Conservation (phyloP, 2,113 vertebrate species). For the Myrmecobius fasciatus region DNA sequence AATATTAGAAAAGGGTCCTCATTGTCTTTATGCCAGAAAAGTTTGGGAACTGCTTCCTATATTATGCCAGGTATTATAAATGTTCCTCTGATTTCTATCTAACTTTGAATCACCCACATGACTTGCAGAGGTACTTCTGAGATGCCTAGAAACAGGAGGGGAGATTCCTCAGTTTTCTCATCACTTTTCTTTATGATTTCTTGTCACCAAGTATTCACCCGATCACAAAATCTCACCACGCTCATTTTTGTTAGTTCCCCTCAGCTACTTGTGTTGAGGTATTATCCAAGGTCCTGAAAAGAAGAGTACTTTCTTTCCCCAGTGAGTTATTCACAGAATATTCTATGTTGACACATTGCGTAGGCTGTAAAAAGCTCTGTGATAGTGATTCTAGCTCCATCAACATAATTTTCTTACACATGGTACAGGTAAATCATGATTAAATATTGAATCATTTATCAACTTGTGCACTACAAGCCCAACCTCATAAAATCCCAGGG, state of each 20-base stretch:
- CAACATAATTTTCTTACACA: constrained; percentile 82
- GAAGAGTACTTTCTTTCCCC: constrained; percentile 76
- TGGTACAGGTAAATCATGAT: constrained; percentile 82
- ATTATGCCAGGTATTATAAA: background rate
- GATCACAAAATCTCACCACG: constrained; percentile 29
- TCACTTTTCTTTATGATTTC: constrained; percentile 24
- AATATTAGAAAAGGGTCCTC: background rate
- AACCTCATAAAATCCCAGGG: constrained; percentile 65
- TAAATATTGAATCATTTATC: constrained; percentile 84
- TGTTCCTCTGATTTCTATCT: constrained; percentile 14
- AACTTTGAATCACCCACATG: constrained; percentile 15
- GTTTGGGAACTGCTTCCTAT: background rate
- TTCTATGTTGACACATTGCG: constrained; percentile 73
- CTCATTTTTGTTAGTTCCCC: constrained; percentile 56
- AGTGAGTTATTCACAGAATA: constrained; percentile 78
- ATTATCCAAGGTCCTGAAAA: constrained; percentile 64
- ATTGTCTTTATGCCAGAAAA: background rate
- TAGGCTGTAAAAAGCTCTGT: constrained; percentile 76
- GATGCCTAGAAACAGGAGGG: constrained; percentile 13
- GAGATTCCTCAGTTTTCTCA: background rate
- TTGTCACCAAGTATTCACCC: constrained; percentile 36
- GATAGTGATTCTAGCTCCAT: constrained; percentile 76
- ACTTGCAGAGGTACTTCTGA: constrained; percentile 35
- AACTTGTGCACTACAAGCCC: constrained; percentile 75
- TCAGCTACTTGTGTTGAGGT: constrained; percentile 68